Evolutionary conservation across 53 echinoderm and acorn worm genomes (phyloP).

Genomic region (Antedon mediterranea): DNA sequence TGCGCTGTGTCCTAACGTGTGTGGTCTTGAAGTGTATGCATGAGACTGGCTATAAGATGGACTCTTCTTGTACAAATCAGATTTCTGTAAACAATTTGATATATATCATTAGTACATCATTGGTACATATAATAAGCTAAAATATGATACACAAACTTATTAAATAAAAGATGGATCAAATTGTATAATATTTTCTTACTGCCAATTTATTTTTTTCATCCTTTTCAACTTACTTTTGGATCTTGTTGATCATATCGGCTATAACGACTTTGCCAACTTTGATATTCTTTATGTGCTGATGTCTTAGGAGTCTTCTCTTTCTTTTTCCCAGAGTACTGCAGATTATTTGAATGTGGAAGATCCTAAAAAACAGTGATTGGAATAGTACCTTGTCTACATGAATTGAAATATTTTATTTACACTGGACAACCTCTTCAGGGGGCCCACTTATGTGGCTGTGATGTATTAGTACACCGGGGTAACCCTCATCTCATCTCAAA

Average conservation of each 20-base stretch:
- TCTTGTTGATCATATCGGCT: not conserved
- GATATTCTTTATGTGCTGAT: not conserved
- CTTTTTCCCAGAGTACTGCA: not conserved
- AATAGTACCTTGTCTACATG: too few species aligned
- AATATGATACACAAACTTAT: too few species aligned
- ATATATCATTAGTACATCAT: too few species aligned
- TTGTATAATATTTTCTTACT: too few species aligned
- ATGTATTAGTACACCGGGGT: too few species aligned
- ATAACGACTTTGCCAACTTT: not conserved
- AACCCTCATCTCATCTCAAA: too few species aligned
- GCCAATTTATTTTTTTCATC: not conserved
- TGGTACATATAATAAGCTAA: too few species aligned
- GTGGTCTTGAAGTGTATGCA: conserved; percentile 7
- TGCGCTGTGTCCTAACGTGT: conserved; percentile 13
- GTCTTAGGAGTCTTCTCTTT: not conserved
- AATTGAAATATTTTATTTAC: too few species aligned
- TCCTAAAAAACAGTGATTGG: not conserved
- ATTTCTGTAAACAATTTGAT: not conserved
- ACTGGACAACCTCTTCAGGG: too few species aligned
- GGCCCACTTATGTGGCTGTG: too few species aligned
- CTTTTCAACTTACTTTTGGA: not conserved
- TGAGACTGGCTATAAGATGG: conserved; percentile 1
- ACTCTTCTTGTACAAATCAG: conserved; percentile 3
- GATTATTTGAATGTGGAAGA: not conserved
- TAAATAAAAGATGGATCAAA: too few species aligned